Percentiles rank a stretch among this genome's conserved stretches.
phyloP scores from a whole-genome alignment of 2,797 vertebrate genomes.

The Staurois parvus region DNA sequence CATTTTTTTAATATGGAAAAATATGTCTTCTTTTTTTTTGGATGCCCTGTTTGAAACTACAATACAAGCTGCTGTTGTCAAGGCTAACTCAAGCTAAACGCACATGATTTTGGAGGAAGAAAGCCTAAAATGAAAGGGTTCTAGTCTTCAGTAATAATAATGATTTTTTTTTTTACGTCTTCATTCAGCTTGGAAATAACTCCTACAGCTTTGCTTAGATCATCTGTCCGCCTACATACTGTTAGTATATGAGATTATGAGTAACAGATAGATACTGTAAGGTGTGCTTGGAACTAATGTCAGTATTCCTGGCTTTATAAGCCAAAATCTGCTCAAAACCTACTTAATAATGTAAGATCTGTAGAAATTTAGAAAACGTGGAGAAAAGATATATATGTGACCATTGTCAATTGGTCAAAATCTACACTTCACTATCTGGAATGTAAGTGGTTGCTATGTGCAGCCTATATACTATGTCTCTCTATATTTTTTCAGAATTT shows the following conservation, averaged over 20 bases:
- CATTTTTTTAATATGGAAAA: too few species aligned
- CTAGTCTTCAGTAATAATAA: background rate
- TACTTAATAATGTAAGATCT: background rate
- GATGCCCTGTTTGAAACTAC: background rate
- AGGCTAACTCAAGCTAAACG: background rate
- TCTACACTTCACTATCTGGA: too few species aligned
- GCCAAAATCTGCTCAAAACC: background rate
- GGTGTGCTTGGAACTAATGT: background rate
- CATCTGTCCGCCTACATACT: slow-evolving; percentile 33
- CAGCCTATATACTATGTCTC: too few species aligned
- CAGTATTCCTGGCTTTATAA: background rate
- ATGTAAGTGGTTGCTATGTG: too few species aligned
- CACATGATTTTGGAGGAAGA: background rate
- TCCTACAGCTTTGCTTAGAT: slow-evolving; percentile 22
- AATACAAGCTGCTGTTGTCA: background rate
- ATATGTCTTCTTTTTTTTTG: too few species aligned
- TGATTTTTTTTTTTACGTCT: background rate
- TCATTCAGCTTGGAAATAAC: slow-evolving; percentile 21
- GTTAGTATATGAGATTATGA: background rate
- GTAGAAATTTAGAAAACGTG: background rate
- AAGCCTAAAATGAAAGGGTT: background rate
- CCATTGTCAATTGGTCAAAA: background rate
- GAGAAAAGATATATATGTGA: background rate
- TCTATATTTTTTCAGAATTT: too few species aligned
- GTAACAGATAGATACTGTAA: background rate